Base-by-base conservation (phyloP, 2,888 invertebrate genomes). In the Leucania comma region DNA sequence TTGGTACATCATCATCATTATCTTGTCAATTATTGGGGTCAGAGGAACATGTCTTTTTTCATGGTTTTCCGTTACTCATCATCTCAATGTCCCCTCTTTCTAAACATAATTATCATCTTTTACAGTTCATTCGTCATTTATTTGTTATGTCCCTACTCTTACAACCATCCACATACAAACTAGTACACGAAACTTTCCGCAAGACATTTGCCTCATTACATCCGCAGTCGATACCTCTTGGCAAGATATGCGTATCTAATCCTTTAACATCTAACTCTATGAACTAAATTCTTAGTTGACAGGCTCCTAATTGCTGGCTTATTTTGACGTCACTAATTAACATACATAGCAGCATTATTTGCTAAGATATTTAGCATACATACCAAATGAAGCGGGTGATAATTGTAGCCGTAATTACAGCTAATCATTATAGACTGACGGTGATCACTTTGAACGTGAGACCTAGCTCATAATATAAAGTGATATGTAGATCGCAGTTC, bases 301-400 rank as follows among this genome's bases (percentile, higher is more conserved):
- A 74, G 68, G 14, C 20, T 24, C 54, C 53, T 75, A 82, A 79
- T 82, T 76, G 66, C 68, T 24, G 59, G 64, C 61, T 71, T 60
- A 84, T 68, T 82, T 82, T 77, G 59, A 80, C 68, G 61, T 82
- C 66, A 82, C 57, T 74, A 62, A 77, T 82, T 76, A 84, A 62
- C 72, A 68, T 68, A 57, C 67, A 68, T 70, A 64, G 51, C 79
- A 61, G 60, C 57, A 74, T 72, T 66, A 72, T 70, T 75, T 53
- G 57, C 72, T 59, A 48, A 84, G 64, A 74, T 73, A 82, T 84
- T 87, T 87, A 86, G 79, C 75, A 81, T 81, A 79, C 66, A 83
- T 84, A 86, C 72, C 85, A 78, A 81, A 87, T 78, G 84, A 78
- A 86, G 87, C 72, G 78, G 76, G 78, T 82, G 76, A 72, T 88